Evolutionary conservation across 1,140 invertebrate genomes (phyloP), one percentile per base, ranked within the genome.

Genomic region (Pantala flavescens): DNA sequence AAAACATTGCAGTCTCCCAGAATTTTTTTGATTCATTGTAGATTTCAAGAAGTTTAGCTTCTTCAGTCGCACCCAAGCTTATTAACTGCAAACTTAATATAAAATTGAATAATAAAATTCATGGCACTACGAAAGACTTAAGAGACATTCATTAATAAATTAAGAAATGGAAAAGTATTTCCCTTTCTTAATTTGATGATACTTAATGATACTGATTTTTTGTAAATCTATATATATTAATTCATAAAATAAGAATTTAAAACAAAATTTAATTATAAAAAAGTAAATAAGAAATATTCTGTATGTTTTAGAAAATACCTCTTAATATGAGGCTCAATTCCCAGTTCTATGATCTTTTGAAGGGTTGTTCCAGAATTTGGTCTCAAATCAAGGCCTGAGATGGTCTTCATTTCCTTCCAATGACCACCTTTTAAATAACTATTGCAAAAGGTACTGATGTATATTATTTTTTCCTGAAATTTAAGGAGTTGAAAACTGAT

Each of bases 381-480:
- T 7, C 91, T 94, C 42, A 98, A 84, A 81, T 94, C 90, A 79
- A 90, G 91, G 0, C 90, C 93, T 19, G 92, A 90, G 71, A 96
- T 89, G 43, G 86, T 84, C 0, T 93, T 93, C 88, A 98, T 96
- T 81, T 95, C 90, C 76, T 92, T 89, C 95, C 95, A 98, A 82
- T 98, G 95, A 42, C 93, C 85, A 78, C 93, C 88, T n/a, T 90
- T 83, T 73, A 97, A 82, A 0, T 92, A 93, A 43, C 92, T 90
- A 84, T 97, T 96, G 79, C 94, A 96, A 83, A 97, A 88, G 19
- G 49, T 63, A 63, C 49, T 63, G 12, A 63, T 63, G 49, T 63
- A 63, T 63, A 63, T 63, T 19, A 63, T 63, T 63, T 63, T 63
- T 21, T 63, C 49, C 49, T 63, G 12, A 63, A 14, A 63, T n/a